These are phyloP conservation scores for Agrotis ipsilon DNA, from an alignment of 2,888 invertebrate species.

Conservation along the genomic window DNA sequence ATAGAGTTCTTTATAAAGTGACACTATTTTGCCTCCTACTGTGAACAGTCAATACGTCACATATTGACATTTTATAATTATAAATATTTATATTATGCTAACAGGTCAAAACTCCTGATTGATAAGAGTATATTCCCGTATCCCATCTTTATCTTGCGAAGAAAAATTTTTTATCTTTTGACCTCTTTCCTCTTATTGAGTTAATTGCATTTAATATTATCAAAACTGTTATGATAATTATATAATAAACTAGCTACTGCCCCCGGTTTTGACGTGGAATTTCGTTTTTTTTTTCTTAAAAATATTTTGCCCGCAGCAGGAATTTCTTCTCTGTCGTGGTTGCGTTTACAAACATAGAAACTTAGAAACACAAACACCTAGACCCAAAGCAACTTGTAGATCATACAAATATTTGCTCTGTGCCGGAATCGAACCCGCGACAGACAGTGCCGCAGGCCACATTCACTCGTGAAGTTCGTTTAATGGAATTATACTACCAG, in stretches of 20 bases:
- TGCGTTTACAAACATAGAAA: too few relatives aligned
- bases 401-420: too few relatives aligned
- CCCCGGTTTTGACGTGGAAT: background rate
- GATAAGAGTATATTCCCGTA: conserved; percentile 47
- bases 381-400: too few relatives aligned
- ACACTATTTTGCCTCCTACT: background rate
- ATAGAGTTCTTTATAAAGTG: too few relatives aligned
- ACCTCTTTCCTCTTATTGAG: conserved; percentile 8
- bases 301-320: too few relatives aligned
- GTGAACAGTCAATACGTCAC: background rate
- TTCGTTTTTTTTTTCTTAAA: too few relatives aligned
- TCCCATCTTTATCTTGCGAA: background rate
- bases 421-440: too few relatives aligned
- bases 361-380: too few relatives aligned
- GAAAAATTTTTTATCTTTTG: conserved; percentile 9
- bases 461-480: too few relatives aligned
- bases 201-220: conserved; percentile 4
- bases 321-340: too few relatives aligned
- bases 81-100: conserved; percentile 4
- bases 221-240: background rate
- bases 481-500: too few relatives aligned
- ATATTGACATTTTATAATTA: background rate
- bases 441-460: too few relatives aligned
- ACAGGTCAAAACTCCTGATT: background rate
- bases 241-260: background rate